Conservation (phyloP, 2,113 vertebrate genomes). For the Psammodynastes pulverulentus region DNA sequence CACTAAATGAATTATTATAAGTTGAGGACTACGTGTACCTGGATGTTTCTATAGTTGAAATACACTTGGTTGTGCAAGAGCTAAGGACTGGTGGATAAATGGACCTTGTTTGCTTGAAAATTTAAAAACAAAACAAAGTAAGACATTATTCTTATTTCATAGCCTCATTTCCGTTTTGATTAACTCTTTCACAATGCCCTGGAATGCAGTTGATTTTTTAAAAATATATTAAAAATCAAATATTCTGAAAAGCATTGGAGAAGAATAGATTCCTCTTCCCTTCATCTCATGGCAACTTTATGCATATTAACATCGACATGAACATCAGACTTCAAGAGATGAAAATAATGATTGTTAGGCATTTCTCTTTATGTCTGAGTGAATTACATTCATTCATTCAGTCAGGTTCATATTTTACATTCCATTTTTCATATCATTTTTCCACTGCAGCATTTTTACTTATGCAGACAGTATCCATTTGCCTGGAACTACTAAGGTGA, state of each 20-base stretch:
- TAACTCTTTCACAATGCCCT: not conserved
- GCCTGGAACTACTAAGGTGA: not conserved
- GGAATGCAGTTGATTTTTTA: not conserved
- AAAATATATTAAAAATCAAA: not conserved
- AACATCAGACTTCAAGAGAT: not conserved
- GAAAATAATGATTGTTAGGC: not conserved
- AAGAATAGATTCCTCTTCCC: not conserved
- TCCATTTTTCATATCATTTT: not conserved
- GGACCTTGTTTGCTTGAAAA: not conserved
- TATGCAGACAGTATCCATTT: not conserved
- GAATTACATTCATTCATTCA: fast-evolving
- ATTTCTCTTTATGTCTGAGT: not conserved
- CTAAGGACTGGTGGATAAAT: not conserved
- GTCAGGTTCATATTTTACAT: not conserved
- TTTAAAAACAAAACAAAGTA: not conserved
- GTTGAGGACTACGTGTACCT: too few relatives aligned
- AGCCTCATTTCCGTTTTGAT: not conserved
- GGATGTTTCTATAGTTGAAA: not conserved
- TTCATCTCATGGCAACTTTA: not conserved
- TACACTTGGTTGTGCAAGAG: not conserved
- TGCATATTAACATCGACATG: not conserved
- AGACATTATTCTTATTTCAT: not conserved
- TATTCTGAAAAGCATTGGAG: not conserved
- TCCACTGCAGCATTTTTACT: not conserved
- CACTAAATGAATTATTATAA: too few relatives aligned